phyloP scores from a whole-genome alignment of 2,797 vertebrate genomes.

The Trachurus trachurus region DNA sequence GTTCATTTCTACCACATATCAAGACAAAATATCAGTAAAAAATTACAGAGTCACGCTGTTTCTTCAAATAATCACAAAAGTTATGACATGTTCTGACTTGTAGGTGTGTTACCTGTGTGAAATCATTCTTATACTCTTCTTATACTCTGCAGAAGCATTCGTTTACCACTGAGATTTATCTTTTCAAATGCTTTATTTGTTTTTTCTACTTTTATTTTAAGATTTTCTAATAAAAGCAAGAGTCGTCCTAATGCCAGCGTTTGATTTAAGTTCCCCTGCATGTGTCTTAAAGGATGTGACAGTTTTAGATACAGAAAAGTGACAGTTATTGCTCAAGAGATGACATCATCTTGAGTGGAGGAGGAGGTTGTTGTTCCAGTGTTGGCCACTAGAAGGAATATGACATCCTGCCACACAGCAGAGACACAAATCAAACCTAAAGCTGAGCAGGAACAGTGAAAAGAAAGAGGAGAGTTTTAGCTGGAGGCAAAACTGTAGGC shows the following conservation, averaged over 20 bases:
- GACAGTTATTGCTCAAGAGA: constrained; percentile 23
- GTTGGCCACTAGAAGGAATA: constrained; percentile 43
- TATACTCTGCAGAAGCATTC: constrained; percentile 18
- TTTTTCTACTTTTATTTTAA: not conserved
- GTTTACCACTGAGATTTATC: not conserved
- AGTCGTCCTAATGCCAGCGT: not conserved
- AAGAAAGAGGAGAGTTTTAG: constrained; percentile 57
- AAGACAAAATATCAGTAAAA: not conserved
- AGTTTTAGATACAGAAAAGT: constrained; percentile 52
- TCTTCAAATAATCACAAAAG: constrained; percentile 25
- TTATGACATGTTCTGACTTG: not conserved
- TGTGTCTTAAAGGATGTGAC: constrained; percentile 12
- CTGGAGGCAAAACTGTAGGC: constrained; percentile 25
- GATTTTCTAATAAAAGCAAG: not conserved
- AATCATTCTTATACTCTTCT: constrained; percentile 9
- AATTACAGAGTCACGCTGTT: constrained; percentile 16
- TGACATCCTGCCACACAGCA: not conserved
- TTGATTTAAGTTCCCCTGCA: not conserved
- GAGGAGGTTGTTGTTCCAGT: constrained; percentile 38
- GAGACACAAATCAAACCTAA: not conserved
- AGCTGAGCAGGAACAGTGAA: constrained; percentile 39
- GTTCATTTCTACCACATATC: constrained; percentile 8
- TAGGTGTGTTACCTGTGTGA: not conserved
- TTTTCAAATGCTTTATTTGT: constrained; percentile 13
- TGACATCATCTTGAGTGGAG: constrained; percentile 48